phyloP scores from a whole-genome alignment of 2,888 invertebrate genomes.

The Aspidapion aeneum region DNA sequence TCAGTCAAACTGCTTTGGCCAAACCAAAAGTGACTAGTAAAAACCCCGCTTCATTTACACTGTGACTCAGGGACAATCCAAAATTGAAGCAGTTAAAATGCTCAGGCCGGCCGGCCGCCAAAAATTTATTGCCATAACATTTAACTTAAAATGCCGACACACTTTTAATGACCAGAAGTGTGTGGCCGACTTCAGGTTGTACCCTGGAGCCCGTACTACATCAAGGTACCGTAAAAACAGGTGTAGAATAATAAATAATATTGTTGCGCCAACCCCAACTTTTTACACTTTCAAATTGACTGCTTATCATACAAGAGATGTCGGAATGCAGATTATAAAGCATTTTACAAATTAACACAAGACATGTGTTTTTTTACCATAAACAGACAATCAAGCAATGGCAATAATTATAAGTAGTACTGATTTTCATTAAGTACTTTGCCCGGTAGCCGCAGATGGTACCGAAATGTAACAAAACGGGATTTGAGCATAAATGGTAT shows the following conservation, averaged over 20 bases:
- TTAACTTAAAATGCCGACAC: not conserved
- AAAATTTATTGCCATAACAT: not conserved
- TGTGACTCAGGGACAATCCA: no score
- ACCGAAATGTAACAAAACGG: no score
- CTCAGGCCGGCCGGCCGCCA: no score
- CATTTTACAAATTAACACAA: conserved; percentile 1
- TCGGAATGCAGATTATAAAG: not conserved
- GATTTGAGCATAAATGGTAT: no score
- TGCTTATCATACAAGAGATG: not conserved
- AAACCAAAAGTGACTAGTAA: no score
- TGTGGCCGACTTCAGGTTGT: not conserved
- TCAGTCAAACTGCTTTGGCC: no score
- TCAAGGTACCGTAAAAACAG: not conserved
- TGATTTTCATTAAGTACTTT: not conserved
- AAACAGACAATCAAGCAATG: not conserved
- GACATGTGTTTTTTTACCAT: conserved; percentile 1
- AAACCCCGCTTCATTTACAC: no score
- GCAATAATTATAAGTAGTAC: no score
- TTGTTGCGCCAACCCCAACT: not conserved
- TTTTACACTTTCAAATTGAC: conserved; percentile 1
- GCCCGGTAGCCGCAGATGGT: not conserved
- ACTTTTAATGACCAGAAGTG: not conserved
- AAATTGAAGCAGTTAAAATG: no score
- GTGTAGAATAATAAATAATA: not conserved
- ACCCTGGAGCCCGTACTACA: not conserved